A percentile compares a stretch with the other conserved stretches of the same genome.
Evolutionary conservation across 2,113 vertebrate genomes (phyloP).

Genomic region (Potamarius usumacintae): DNA sequence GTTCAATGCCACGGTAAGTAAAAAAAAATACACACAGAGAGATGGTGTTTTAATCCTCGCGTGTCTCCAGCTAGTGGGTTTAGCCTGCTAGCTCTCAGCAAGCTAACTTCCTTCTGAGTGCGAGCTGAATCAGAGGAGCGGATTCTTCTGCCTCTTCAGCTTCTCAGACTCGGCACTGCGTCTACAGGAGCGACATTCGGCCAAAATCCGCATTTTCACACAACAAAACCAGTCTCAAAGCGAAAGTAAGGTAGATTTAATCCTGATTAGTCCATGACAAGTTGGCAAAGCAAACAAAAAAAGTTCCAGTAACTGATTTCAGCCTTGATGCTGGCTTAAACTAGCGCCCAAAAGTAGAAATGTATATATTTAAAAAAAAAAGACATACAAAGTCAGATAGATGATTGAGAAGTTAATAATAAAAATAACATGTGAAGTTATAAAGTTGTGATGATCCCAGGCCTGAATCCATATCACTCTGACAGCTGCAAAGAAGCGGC

Average conservation of each 20-base stretch:
- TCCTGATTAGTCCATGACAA: constrained; percentile 58
- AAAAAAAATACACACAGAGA: background rate
- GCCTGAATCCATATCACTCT: constrained; percentile 47
- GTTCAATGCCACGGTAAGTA: constrained; percentile 49
- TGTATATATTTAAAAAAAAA: background rate
- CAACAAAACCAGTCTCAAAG: background rate
- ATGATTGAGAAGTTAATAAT: background rate
- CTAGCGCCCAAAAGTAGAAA: constrained; percentile 33
- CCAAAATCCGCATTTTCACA: constrained; percentile 68
- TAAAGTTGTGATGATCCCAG: background rate
- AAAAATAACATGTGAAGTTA: too few species aligned
- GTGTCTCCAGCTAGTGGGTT: constrained; percentile 39
- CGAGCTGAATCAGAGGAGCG: constrained; percentile 64
- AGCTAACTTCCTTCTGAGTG: constrained; percentile 66
- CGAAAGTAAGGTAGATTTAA: background rate
- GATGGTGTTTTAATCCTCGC: background rate
- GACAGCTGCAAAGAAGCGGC: constrained; percentile 79
- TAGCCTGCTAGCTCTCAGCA: constrained; percentile 71
- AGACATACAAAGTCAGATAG: background rate
- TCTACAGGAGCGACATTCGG: constrained; percentile 51
- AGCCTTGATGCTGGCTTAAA: background rate
- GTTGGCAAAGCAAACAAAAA: constrained; percentile 52
- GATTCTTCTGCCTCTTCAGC: constrained; percentile 59
- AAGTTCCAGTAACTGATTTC: background rate
- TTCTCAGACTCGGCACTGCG: constrained; percentile 54